Evolutionary conservation across 2,888 invertebrate species (phyloP).

Genomic region (Encarsia formosa): DNA sequence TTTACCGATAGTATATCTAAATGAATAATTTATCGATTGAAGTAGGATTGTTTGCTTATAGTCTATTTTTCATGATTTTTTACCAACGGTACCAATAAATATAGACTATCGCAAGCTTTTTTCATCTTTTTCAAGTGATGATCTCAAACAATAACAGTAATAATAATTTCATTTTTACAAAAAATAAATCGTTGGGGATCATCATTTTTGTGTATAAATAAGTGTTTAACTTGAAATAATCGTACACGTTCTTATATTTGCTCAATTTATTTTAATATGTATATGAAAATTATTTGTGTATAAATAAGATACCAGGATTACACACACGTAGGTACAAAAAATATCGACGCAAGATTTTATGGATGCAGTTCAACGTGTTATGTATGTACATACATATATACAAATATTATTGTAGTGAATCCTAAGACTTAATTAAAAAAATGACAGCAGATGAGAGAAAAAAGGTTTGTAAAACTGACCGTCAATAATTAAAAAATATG

Average conservation of each 20-base stretch:
- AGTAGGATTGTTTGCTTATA: no score
- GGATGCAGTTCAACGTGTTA: constrained; percentile 43
- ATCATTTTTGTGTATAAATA: constrained; percentile 21
- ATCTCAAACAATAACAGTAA: constrained; percentile 4
- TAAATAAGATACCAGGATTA: constrained; percentile 43
- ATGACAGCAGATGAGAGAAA: no score
- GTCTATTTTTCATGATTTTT: no score
- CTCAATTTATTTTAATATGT: constrained; percentile 20
- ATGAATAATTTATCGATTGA: no score
- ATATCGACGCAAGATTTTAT: constrained; percentile 27
- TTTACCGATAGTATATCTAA: no score
- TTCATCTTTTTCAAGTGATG: constrained; percentile 9
- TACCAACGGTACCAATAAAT: no score
- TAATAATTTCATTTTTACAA: background rate
- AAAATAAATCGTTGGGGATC: constrained; percentile 12
- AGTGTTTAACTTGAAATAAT: constrained; percentile 21
- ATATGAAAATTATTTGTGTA: constrained; percentile 30
- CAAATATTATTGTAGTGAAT: constrained; percentile 46
- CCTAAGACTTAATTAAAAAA: no score
- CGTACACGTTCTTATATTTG: constrained; percentile 22
- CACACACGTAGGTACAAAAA: constrained; percentile 49
- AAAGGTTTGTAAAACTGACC: no score
- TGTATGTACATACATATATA: constrained; percentile 52
- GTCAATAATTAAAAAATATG: no score
- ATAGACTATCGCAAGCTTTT: constrained; percentile 9